phyloP scores from a whole-genome alignment of 1,140 invertebrate genomes.

The Heliothis virescens region DNA sequence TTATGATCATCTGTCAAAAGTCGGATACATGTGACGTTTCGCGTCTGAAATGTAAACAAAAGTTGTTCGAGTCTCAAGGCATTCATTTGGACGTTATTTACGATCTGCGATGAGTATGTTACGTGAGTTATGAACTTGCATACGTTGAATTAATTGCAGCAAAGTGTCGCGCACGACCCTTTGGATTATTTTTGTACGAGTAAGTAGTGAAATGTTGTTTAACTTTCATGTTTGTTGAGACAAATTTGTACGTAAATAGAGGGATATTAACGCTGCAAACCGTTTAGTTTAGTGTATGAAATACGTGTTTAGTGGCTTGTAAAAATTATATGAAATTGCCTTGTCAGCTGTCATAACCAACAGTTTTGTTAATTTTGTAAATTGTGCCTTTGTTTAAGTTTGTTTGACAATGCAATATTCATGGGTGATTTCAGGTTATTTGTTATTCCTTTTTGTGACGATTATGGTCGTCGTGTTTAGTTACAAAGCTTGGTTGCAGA shows the following conservation, averaged over 20 bases:
- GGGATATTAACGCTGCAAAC: constrained; percentile 50
- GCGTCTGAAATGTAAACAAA: constrained; percentile 84
- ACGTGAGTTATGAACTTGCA: constrained; percentile 81
- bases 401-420: constrained; percentile 27
- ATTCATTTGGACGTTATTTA: constrained; percentile 78
- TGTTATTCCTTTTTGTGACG: not conserved
- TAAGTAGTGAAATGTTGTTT: constrained; percentile 77
- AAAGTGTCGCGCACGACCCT: constrained; percentile 71
- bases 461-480: not conserved
- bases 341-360: constrained; percentile 53
- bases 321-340: constrained; percentile 60
- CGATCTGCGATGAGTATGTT: constrained; percentile 69
- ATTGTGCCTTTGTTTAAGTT: constrained; percentile 29
- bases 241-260: constrained; percentile 59
- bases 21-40: constrained; percentile 83
- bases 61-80: constrained; percentile 64
- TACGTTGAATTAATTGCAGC: constrained; percentile 81
- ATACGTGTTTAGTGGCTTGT: constrained; percentile 54
- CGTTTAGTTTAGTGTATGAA: constrained; percentile 57
- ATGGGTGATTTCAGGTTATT: not conserved
- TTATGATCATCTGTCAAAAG: constrained; percentile 84
- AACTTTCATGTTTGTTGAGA: constrained; percentile 51
- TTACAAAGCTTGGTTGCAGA: not conserved
- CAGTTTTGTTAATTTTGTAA: constrained; percentile 25
- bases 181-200: constrained; percentile 82